phyloP scores from a whole-genome alignment of 92 coral and sea anemone genomes.

The Epizoanthus fatuus region DNA sequence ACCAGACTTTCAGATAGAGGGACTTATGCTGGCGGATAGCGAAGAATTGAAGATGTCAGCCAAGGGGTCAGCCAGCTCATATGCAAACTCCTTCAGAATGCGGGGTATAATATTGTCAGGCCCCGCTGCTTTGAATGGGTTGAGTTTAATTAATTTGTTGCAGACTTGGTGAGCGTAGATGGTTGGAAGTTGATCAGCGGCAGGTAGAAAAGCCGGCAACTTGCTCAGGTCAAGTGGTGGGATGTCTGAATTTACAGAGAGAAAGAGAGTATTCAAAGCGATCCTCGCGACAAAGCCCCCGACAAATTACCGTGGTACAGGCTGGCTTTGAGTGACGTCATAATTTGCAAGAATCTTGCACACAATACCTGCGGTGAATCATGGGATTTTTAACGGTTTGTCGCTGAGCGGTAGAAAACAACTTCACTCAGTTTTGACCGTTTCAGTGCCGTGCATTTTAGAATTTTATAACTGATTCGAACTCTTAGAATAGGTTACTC shows the following conservation, averaged over 20 bases:
- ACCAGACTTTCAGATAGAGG: not conserved
- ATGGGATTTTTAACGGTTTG: no score
- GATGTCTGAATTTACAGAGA: no score
- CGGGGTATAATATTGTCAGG: constrained; percentile 8
- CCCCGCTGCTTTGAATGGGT: constrained; percentile 17
- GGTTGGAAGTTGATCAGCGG: constrained; percentile 26
- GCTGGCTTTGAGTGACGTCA: no score
- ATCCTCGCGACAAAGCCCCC: not conserved
- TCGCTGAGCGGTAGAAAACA: no score
- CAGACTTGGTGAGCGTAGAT: constrained; percentile 32
- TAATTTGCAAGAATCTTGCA: no score
- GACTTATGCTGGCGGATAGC: constrained; percentile 5
- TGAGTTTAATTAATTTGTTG: constrained; percentile 7
- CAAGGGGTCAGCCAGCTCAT: constrained; percentile 7
- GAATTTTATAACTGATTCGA: no score
- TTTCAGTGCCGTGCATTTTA: no score
- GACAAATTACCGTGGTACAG: no score
- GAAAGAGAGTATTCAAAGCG: not conserved
- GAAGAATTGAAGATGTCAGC: constrained; percentile 12
- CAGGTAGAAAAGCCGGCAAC: constrained; percentile 46
- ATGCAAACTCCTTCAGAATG: constrained; percentile 14
- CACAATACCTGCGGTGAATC: no score
- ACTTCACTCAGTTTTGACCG: no score
- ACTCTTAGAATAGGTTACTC: no score
- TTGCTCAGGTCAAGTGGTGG: constrained; percentile 9